Evolutionary conservation across 2,113 vertebrate species (phyloP).

Genomic region (Corydoras sp.): DNA sequence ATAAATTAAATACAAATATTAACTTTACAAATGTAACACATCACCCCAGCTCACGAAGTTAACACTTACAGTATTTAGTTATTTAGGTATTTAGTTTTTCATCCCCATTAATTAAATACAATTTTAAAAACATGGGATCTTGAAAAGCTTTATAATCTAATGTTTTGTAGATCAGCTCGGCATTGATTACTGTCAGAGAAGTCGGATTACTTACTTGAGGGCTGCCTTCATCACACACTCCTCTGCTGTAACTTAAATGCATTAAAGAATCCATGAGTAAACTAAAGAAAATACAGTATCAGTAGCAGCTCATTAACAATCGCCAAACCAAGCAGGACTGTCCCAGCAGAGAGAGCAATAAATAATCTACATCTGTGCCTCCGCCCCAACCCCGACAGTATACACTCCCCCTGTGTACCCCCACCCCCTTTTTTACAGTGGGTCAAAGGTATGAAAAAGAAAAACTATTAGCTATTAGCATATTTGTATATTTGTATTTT

Average conservation of each 20-base stretch:
- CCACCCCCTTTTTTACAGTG: not conserved
- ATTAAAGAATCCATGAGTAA: slow-evolving; percentile 18
- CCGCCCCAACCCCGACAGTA: not conserved
- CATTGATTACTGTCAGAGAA: too few relatives aligned
- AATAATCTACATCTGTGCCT: slow-evolving; percentile 15
- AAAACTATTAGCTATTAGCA: too few relatives aligned
- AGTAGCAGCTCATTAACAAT: slow-evolving; percentile 4
- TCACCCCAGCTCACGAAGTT: too few relatives aligned
- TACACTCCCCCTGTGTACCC: slow-evolving; percentile 3
- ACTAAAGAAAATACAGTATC: slow-evolving; percentile 22
- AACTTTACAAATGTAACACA: too few relatives aligned
- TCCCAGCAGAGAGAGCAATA: slow-evolving; percentile 18
- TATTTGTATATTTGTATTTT: too few relatives aligned
- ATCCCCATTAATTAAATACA: too few relatives aligned
- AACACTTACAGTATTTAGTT: too few relatives aligned
- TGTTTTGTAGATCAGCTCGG: not conserved
- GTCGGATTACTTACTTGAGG: slow-evolving; percentile 29
- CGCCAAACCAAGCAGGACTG: slow-evolving; percentile 28
- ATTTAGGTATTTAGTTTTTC: too few relatives aligned
- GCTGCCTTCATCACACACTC: slow-evolving; percentile 18
- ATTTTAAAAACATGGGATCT: too few relatives aligned
- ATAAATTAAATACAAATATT: too few relatives aligned
- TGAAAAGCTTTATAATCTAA: too few relatives aligned
- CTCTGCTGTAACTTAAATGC: slow-evolving; percentile 29
- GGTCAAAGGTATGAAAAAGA: too few relatives aligned